Evolutionary conservation across 1,140 invertebrate genomes (phyloP), one percentile per base, ranked within the genome.

Genomic region (Trichonephila clavata): DNA sequence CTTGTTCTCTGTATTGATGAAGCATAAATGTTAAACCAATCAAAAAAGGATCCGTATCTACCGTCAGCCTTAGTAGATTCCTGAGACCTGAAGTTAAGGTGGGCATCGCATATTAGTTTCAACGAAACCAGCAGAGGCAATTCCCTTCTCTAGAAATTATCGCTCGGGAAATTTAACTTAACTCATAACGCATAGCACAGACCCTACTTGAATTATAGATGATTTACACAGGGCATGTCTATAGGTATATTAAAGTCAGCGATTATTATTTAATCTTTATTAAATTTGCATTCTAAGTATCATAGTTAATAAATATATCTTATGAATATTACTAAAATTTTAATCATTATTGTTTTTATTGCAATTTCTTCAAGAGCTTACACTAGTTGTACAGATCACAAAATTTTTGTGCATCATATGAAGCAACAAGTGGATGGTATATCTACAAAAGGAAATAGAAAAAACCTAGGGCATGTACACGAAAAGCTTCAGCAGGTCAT

Each of bases 251-350:
- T 81, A 81, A 81, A n/a, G 77, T 27, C n/a, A 81, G 77, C 77
- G 77, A 81, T 81, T 81, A 81, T 81, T 81, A 81, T 81, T 81
- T 81, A 81, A 81, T 81, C 77, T 81, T 81, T 81, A 81, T 81
- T 81, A 81, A 81, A 81, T 81, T 81, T 81, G 77, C 77, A 81
- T 81, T 81, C 77, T 32, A 81, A 81, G 21, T 81, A 81, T 81
- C 77, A 24, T 32, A 81, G 77, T 27, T 81, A 81, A 81, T 43
- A 81, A 81, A 81, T 81, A 81, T 81, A 81, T 81, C 77, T 81
- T 81, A 81, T 81, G 77, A 81, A 81, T 27, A 81, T 81, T 81
- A 81, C 77, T 81, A 81, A 81, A 81, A 32, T 81, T 81, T 81
- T 32, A 81, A 81, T 27, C n/a, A 81, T 81, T 27, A 8, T 81